Evolutionary conservation across 2,113 vertebrate species (phyloP).

Genomic region (Macaca nemestrina): DNA sequence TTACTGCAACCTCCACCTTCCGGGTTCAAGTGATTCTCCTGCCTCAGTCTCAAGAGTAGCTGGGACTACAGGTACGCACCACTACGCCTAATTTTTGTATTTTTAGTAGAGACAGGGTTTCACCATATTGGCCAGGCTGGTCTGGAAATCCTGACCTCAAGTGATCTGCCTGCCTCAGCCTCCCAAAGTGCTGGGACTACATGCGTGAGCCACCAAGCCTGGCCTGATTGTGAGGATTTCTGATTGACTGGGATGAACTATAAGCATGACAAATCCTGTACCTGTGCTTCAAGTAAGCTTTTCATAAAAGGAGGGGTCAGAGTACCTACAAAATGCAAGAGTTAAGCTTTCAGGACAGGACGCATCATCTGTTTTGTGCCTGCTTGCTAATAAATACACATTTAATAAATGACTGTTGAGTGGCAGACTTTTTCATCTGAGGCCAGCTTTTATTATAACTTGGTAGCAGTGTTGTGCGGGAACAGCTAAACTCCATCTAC

Average conservation of each 20-base stretch:
- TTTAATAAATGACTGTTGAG: not conserved
- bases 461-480: not conserved
- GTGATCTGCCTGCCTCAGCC: no score
- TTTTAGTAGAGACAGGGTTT: no score
- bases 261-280: not conserved
- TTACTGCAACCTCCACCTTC: no score
- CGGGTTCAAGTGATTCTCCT: no score
- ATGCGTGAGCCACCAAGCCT: no score
- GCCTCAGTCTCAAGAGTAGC: no score
- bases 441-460: not conserved
- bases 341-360: not conserved
- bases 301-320: not conserved
- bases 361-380: not conserved
- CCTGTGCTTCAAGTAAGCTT: not conserved
- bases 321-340: not conserved
- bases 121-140: no score
- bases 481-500: not conserved
- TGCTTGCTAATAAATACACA: not conserved
- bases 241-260: not conserved
- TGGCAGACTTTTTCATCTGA: not conserved
- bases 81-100: no score
- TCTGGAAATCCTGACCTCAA: no score
- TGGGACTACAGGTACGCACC: no score
- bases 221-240: not conserved
- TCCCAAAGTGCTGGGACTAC: no score